Conservation (phyloP, 2,113 vertebrate genomes). For the Oryzias curvinotus region DNA sequence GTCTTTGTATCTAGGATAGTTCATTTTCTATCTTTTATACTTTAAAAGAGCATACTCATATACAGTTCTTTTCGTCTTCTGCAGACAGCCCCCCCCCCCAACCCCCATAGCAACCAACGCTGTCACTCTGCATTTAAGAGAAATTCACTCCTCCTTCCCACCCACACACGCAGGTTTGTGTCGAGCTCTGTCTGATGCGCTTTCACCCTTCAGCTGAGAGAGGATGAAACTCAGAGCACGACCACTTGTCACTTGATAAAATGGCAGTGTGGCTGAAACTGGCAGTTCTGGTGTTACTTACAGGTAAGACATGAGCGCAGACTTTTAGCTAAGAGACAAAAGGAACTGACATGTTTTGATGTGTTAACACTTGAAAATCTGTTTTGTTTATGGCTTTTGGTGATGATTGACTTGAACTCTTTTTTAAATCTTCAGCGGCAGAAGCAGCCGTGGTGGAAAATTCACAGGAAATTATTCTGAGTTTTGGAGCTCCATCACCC, state of each 20-base stretch:
- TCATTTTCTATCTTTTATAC: neutral
- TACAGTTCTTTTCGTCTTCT: slow-evolving; percentile 8
- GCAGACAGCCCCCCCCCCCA: neutral
- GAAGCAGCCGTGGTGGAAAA: slow-evolving; percentile 4
- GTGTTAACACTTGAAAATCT: neutral
- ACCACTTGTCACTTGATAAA: slow-evolving; percentile 11
- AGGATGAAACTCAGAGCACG: slow-evolving; percentile 28
- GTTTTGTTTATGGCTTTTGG: neutral
- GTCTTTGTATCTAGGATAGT: neutral
- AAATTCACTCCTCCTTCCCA: slow-evolving; percentile 4
- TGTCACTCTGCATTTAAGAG: neutral
- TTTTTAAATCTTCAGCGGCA: slow-evolving; percentile 1
- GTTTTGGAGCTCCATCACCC: neutral
- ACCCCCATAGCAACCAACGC: neutral
- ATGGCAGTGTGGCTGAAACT: slow-evolving; percentile 42
- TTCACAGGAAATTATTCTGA: neutral
- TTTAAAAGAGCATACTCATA: slow-evolving; percentile 12
- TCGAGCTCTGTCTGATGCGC: slow-evolving; percentile 6
- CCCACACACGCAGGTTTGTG: neutral
- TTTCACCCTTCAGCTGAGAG: slow-evolving; percentile 23
- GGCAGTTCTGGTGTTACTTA: slow-evolving; percentile 30
- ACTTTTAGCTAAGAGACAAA: rapidly evolving
- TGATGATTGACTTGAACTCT: neutral
- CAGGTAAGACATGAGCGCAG: slow-evolving; percentile 47
- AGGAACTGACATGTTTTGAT: neutral